These are phyloP conservation scores for Zeuzera pyrina DNA, from an alignment of 2,888 invertebrate species.

Conservation along the genomic window DNA sequence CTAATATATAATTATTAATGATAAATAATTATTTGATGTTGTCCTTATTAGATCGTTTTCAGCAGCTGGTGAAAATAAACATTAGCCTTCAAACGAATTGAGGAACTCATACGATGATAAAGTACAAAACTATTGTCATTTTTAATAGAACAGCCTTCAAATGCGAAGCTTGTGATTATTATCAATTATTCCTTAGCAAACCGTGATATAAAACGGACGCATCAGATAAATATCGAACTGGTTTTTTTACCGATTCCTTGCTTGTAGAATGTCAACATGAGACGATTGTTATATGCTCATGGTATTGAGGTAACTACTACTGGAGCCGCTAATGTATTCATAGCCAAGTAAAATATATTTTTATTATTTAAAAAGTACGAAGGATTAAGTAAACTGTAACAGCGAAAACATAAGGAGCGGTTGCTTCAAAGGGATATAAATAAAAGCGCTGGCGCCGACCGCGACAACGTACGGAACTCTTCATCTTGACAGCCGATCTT, in stretches of 20 bases:
- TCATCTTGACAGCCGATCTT: conserved; percentile 27
- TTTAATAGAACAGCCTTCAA: conserved; percentile 13
- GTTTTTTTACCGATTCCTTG: conserved; percentile 7
- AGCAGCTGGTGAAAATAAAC: too few species aligned
- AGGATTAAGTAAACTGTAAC: conserved; percentile 30
- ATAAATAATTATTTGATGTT: too few species aligned
- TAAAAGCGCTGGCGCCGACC: conserved; percentile 31
- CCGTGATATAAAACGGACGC: conserved; percentile 9
- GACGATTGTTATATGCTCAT: too few species aligned
- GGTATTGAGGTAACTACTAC: too few species aligned
- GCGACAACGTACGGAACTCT: conserved; percentile 31
- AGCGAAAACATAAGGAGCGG: conserved; percentile 37
- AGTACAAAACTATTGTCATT: too few species aligned
- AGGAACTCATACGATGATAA: too few species aligned
- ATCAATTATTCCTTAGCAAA: conserved; percentile 15
- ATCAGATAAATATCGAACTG: conserved; percentile 13
- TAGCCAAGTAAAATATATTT: too few species aligned
- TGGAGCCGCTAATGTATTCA: too few species aligned
- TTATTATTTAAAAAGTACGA: too few species aligned
- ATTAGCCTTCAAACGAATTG: too few species aligned
- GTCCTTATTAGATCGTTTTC: too few species aligned
- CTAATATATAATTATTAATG: too few species aligned
- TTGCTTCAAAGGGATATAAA: conserved; percentile 49
- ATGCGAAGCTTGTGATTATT: conserved; percentile 16
- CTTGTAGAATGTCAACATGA: conserved; percentile 1